Percentiles rank a stretch among this genome's conserved stretches.
These are phyloP conservation scores for Hylaea fasciaria DNA, from an alignment of 2,888 invertebrate species.

Conservation along the genomic window DNA sequence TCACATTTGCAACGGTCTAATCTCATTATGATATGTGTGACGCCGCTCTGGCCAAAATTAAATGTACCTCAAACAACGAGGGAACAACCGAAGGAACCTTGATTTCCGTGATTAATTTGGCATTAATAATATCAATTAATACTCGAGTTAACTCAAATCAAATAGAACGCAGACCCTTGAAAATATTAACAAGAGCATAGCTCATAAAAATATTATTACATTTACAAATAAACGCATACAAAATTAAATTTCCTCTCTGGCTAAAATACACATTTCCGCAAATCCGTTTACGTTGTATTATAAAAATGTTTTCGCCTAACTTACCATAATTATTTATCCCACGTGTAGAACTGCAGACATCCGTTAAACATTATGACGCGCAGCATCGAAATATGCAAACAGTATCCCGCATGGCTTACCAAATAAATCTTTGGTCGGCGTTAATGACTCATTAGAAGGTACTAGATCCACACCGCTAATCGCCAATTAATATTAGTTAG, in stretches of 20 bases:
- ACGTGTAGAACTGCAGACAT: slow-evolving; percentile 14
- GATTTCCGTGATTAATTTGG: slow-evolving; percentile 10
- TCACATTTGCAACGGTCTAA: slow-evolving; percentile 26
- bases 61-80: slow-evolving; percentile 8
- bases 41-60: slow-evolving; percentile 9
- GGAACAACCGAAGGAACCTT: slow-evolving; percentile 2
- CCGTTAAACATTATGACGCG: slow-evolving; percentile 28
- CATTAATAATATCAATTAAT: background rate
- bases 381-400: slow-evolving; percentile 31
- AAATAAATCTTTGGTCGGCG: slow-evolving; percentile 49
- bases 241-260: slow-evolving; percentile 16
- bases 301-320: slow-evolving; percentile 22
- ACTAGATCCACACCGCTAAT: slow-evolving; percentile 47
- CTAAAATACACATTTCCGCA: slow-evolving; percentile 19
- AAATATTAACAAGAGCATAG: background rate
- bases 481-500: slow-evolving; percentile 68
- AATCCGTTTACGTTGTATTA: slow-evolving; percentile 4
- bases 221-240: background rate
- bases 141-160: slow-evolving; percentile 11
- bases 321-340: slow-evolving; percentile 23
- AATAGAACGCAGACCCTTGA: slow-evolving; percentile 11
- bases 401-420: slow-evolving; percentile 30
- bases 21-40: slow-evolving; percentile 22
- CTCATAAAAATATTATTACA: slow-evolving; percentile 11
- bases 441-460: slow-evolving; percentile 57